Evolutionary conservation across 1,140 invertebrate genomes (phyloP), one percentile per base, ranked within the genome.

Genomic region (Anastatus disparis): DNA sequence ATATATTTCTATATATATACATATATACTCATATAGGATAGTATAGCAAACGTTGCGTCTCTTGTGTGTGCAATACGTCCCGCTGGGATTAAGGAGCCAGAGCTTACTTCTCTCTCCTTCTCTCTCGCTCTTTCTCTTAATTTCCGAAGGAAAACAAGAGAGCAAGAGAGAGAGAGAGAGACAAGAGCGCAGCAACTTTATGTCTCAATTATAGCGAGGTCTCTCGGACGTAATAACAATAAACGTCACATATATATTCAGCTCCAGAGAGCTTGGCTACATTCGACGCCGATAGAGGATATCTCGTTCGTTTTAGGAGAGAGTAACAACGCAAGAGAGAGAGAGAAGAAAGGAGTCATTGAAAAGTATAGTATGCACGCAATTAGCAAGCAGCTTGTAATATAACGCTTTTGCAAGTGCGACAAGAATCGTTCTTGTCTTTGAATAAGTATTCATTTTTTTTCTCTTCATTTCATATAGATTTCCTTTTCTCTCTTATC

Each of bases 181-280:
- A 67, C 29, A 52, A 17, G 42, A 38, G 40, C 29, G 20, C 26
- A 17, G 12, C n/a, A 65, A 79, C 71, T 81, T 81, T 80, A 80
- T 81, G 78, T 80, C 78, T 79, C 78, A 81, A 80, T 80, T 81
- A 81, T 75, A 52, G 76, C 48, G 75, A 71, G n/a, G n/a, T 63
- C 76, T 69, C 77, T 79, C 74, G 74, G 69, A 64, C 71, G 77
- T 77, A 79, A 80, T 80, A 80, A 80, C 77, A 79, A 80, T 79
- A 79, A 79, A 80, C 75, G 80, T 78, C 80, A 78, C 77, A 75
- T 79, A 79, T 78, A 78, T 79, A 75, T 55, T 70, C 46, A 31
- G 66, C 62, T 62, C n/a, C n/a, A n/a, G 71, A 50, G 74, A 70
- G 66, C 70, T 72, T 65, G 65, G 48, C 20, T 65, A 4, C 20